Base-by-base conservation (phyloP, 1,140 invertebrate species). In the Lordiphosa collinella region DNA sequence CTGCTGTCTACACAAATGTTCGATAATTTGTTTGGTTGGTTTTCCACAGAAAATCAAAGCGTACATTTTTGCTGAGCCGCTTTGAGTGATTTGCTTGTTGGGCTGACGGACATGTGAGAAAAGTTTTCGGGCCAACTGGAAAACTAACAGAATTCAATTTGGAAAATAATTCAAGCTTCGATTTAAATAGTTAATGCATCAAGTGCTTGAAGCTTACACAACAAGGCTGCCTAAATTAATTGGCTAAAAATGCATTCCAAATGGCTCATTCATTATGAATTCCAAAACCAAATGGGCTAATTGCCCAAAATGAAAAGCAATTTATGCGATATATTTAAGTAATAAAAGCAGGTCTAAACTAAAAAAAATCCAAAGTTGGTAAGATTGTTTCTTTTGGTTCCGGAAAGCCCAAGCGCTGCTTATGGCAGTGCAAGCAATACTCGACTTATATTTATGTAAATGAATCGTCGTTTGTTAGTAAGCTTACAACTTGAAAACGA, bases 1-100 rank as follows among this genome's bases (percentile, higher is more conserved):
- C 22, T 6, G 22, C 14, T 56, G 59, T 48, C 59, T 49, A 56
- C 22, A 48, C 34, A 56, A 56, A 37, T 46, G 25, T 67, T 62
- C 62, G 52, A 66, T 66, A 73, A 67, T 67, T 72, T 41, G 69
- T 53, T 58, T 48, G 58, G 56, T 53, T 38, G 46, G 56, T 53
- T 38, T 40, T 52, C 11, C 29, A 48, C 22, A 25, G 22, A 16
- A 63, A 72, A 73, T 73, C 69, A 73, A 73, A 63, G 50, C 58
- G n/a, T n/a, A n/a, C n/a, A n/a, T n/a, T n/a, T n/a, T n/a, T n/a
- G n/a, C n/a, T n/a, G n/a, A n/a, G 57, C 41, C 70, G 46, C 49
- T 63, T 74, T 74, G 71, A 74, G 58, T 74, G 71, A 74, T 74
- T 74, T 74, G 70, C 63, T 63, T 12, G 53, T 66, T 63, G 12